Evolutionary conservation across 2,797 vertebrate species (phyloP).

Genomic region (Melanogrammus aeglefinus): DNA sequence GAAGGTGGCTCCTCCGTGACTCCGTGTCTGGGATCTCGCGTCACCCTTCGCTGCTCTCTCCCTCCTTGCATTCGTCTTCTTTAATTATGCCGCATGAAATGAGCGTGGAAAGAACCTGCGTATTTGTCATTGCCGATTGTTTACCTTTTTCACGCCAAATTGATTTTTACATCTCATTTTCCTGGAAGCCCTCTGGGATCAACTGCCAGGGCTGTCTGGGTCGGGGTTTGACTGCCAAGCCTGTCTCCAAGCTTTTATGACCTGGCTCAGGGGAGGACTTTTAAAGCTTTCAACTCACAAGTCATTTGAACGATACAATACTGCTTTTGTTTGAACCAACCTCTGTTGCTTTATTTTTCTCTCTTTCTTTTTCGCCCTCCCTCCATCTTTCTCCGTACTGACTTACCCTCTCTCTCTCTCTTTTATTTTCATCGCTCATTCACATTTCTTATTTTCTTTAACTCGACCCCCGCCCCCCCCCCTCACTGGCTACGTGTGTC

Average conservation of each 20-base stretch:
- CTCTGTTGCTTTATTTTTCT: slow-evolving; percentile 66
- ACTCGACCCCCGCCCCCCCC: slow-evolving; percentile 23
- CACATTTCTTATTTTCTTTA: slow-evolving; percentile 23
- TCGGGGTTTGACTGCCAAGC: slow-evolving; percentile 67
- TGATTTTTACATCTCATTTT: slow-evolving; percentile 83
- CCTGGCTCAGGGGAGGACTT: slow-evolving; percentile 76
- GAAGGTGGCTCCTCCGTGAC: background rate
- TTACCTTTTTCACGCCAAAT: slow-evolving; percentile 82
- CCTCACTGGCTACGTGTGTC: slow-evolving; percentile 22
- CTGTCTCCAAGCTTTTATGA: slow-evolving; percentile 74
- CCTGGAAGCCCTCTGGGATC: slow-evolving; percentile 74
- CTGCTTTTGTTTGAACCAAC: slow-evolving; percentile 76
- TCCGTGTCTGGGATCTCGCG: slow-evolving; percentile 57
- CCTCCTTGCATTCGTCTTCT: slow-evolving; percentile 59
- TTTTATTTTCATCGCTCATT: slow-evolving; percentile 43
- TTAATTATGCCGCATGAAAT: slow-evolving; percentile 63
- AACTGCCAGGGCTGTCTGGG: slow-evolving; percentile 67
- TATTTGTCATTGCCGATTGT: slow-evolving; percentile 82
- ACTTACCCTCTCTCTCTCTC: slow-evolving; percentile 22
- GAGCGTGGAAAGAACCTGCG: slow-evolving; percentile 68
- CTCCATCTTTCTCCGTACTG: slow-evolving; percentile 29
- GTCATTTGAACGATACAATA: slow-evolving; percentile 80
- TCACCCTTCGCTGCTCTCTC: slow-evolving; percentile 36
- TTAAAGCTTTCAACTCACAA: slow-evolving; percentile 78
- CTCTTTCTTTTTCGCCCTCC: slow-evolving; percentile 24